Conservation (phyloP, 2,888 invertebrate genomes). For the Nymphalis c-album region DNA sequence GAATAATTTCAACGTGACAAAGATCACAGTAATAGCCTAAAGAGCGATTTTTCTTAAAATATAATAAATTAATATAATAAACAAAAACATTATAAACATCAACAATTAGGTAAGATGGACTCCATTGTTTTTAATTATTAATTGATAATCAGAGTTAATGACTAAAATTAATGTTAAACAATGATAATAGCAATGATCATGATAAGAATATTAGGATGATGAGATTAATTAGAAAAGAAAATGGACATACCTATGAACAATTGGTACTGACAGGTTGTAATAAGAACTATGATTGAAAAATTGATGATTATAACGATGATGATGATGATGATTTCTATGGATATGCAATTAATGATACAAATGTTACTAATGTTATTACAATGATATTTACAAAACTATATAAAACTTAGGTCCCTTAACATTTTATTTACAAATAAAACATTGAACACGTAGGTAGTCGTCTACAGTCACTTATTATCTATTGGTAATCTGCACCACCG, state of each 20-base stretch:
- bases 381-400: conserved; percentile 30
- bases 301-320: conserved; percentile 1
- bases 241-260: neutral
- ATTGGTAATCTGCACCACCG: conserved; percentile 82
- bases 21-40: conserved; percentile 77
- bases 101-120: conserved; percentile 39
- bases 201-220: neutral
- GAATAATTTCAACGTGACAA: conserved; percentile 58
- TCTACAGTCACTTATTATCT: conserved; percentile 59
- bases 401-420: conserved; percentile 31
- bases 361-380: neutral
- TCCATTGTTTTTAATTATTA: conserved; percentile 32
- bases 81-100: conserved; percentile 17
- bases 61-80: conserved; percentile 7
- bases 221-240: neutral
- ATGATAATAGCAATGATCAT: conserved; percentile 5
- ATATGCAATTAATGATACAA: conserved; percentile 6
- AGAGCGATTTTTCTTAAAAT: conserved; percentile 55
- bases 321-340: neutral
- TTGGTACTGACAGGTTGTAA: neutral
- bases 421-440: conserved; percentile 49
- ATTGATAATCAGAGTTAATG: conserved; percentile 8
- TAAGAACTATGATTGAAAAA: neutral
- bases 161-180: neutral
- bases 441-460: conserved; percentile 73